A percentile compares a stretch with the other conserved stretches of the same genome.
These are phyloP conservation scores for Crotophaga sulcirostris DNA, from an alignment of 2,113 vertebrate genomes.

Conservation along the genomic window DNA sequence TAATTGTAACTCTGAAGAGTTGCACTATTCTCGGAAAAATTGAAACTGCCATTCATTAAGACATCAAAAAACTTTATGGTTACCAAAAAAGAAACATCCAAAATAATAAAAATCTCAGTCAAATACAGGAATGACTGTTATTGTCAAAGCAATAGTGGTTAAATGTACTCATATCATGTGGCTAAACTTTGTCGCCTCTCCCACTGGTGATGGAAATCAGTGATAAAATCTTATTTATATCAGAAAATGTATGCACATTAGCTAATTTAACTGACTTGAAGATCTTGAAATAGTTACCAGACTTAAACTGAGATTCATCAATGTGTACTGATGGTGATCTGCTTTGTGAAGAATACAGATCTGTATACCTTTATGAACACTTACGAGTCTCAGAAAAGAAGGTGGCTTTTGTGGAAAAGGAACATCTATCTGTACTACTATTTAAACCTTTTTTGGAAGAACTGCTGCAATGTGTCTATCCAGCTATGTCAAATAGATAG, in stretches of 20 bases:
- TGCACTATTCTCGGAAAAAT: neutral
- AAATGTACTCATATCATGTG: neutral
- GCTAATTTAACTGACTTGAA: neutral
- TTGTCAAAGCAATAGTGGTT: neutral
- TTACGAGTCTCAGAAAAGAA: neutral
- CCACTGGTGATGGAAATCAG: neutral
- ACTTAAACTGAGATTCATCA: neutral
- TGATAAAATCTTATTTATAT: neutral
- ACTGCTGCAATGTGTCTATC: neutral
- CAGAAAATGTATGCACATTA: neutral
- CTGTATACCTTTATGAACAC: neutral
- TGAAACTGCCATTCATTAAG: neutral
- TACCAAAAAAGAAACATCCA: neutral
- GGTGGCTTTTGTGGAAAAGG: neutral
- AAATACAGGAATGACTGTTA: neutral
- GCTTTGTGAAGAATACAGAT: neutral
- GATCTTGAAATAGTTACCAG: neutral
- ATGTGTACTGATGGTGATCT: neutral
- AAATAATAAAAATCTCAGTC: neutral
- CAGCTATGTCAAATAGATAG: neutral
- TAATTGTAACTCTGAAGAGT: neutral
- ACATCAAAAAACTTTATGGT: neutral
- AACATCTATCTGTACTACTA: neutral
- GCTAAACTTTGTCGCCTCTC: neutral
- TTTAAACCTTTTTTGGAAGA: neutral